Evolutionary conservation across 2,113 vertebrate genomes (phyloP).

Genomic region (Sialia sialis): DNA sequence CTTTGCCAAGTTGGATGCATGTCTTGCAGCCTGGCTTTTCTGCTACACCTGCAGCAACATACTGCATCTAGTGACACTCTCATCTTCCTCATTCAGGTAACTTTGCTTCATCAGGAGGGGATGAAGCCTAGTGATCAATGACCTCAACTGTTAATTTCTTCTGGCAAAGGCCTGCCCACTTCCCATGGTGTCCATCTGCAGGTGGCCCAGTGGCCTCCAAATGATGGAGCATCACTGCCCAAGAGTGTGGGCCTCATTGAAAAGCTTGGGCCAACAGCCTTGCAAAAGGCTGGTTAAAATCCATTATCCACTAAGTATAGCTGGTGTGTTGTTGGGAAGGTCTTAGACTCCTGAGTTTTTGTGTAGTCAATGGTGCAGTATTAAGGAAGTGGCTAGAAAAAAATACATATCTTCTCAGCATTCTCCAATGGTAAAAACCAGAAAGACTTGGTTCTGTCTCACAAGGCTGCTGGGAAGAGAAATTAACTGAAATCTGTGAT

Average conservation of each 20-base stretch:
- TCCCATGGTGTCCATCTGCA: rapidly evolving
- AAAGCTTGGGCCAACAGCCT: not conserved
- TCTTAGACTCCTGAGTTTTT: not conserved
- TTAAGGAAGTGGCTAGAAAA: not conserved
- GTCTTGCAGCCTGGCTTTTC: not conserved
- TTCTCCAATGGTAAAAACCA: not conserved
- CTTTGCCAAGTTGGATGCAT: not conserved
- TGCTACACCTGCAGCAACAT: not conserved
- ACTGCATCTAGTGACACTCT: not conserved
- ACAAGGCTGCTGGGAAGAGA: not conserved
- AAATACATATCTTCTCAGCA: not conserved
- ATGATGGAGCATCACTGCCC: rapidly evolving
- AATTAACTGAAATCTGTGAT: not conserved
- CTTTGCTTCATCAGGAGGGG: not conserved
- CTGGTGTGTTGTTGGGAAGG: not conserved
- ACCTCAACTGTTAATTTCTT: not conserved
- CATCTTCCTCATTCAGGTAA: not conserved
- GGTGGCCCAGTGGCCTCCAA: not conserved
- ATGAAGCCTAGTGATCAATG: not conserved
- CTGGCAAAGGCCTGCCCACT: not conserved
- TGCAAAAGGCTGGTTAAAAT: not conserved
- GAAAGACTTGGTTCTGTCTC: not conserved
- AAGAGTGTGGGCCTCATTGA: rapidly evolving
- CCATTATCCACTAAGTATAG: not conserved
- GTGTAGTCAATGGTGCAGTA: not conserved